Conservation (phyloP, 1,140 invertebrate genomes). For the Scaptomyza graminum region DNA sequence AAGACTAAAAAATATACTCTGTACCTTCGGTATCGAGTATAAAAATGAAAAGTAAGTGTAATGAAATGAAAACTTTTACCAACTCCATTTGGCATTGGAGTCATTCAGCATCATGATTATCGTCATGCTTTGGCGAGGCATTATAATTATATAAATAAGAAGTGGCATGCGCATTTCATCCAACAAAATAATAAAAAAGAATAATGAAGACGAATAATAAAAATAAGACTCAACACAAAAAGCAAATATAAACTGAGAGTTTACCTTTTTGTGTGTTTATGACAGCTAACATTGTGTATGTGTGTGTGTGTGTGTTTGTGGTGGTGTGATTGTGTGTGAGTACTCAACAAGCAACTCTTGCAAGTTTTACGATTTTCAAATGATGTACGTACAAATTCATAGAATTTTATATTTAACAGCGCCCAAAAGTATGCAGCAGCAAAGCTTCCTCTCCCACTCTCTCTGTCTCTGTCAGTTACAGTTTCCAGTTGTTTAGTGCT, state of each 20-base stretch:
- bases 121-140: slow-evolving; percentile 63
- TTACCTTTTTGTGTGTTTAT: slow-evolving; percentile 73
- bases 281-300: slow-evolving; percentile 51
- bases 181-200: slow-evolving; percentile 63
- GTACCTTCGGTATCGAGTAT: too few relatives aligned
- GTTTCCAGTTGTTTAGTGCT: slow-evolving; percentile 68
- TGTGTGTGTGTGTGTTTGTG: neutral
- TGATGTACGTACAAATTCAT: slow-evolving; percentile 83
- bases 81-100: slow-evolving; percentile 12
- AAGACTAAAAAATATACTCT: too few relatives aligned
- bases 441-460: neutral
- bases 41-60: slow-evolving; percentile 8
- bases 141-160: slow-evolving; percentile 72
- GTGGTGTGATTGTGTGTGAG: neutral
- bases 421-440: slow-evolving; percentile 62
- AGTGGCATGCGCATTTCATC: slow-evolving; percentile 60
- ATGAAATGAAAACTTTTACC: too few relatives aligned
- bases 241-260: slow-evolving; percentile 20
- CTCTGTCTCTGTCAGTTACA: slow-evolving; percentile 18
- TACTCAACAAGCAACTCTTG: slow-evolving; percentile 63
- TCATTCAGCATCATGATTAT: slow-evolving; percentile 22
- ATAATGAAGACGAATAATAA: slow-evolving; percentile 58
- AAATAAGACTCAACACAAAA: slow-evolving; percentile 22
- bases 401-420: slow-evolving; percentile 81
- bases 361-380: slow-evolving; percentile 82